Percentiles rank a stretch among this genome's conserved stretches.
Evolutionary conservation across 2,888 invertebrate species (phyloP).

Genomic region (Antitype chi): DNA sequence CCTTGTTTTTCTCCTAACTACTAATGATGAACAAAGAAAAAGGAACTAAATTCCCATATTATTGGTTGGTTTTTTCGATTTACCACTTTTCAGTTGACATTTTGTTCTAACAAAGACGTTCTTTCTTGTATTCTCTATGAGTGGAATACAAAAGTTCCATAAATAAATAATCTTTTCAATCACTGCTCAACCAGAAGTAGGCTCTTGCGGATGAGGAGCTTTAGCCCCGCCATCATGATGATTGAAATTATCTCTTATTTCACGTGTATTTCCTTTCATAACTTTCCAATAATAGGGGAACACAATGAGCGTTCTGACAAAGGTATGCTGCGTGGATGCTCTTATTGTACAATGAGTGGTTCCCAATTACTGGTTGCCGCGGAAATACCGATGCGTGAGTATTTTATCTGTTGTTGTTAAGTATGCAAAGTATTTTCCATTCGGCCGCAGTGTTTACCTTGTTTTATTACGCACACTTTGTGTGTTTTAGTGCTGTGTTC

Average conservation of each 20-base stretch:
- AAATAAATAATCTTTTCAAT: constrained; percentile 22
- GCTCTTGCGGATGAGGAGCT: constrained; percentile 29
- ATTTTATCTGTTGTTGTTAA: constrained; percentile 54
- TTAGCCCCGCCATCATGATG: constrained; percentile 36
- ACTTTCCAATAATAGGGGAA: constrained; percentile 48
- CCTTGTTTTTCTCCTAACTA: constrained; percentile 23
- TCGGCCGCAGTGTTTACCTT: constrained; percentile 7
- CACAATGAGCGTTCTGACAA: constrained; percentile 62
- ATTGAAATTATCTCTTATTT: constrained; percentile 58
- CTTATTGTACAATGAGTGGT: constrained; percentile 61
- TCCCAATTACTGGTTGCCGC: constrained; percentile 66
- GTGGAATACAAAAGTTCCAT: background rate
- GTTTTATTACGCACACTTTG: background rate
- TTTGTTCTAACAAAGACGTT: background rate
- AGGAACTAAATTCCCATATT: no score
- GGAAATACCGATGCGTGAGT: constrained; percentile 52
- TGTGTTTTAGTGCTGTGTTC: background rate
- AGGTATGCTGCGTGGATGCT: constrained; percentile 48
- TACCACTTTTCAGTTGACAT: background rate
- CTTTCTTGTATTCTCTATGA: background rate
- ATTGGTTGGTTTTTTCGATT: background rate
- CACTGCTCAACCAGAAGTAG: constrained; percentile 14
- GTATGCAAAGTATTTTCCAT: constrained; percentile 47
- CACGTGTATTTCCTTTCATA: constrained; percentile 58
- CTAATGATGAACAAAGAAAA: no score